Percentiles rank a stretch among this genome's conserved stretches.
phyloP scores from a whole-genome alignment of 2,797 vertebrate genomes.

The Labeo calbasu region DNA sequence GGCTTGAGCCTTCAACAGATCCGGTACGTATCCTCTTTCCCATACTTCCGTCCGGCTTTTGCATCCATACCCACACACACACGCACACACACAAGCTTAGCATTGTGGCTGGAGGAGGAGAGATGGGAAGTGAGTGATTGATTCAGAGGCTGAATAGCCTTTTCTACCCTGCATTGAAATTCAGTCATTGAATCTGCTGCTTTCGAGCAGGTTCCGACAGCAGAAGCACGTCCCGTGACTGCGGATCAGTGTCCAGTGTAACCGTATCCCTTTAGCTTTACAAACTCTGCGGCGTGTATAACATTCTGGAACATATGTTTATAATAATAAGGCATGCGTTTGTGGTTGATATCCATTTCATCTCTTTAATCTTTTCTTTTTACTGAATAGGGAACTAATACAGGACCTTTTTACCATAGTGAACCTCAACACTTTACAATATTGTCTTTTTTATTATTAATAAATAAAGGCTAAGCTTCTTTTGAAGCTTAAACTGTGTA shows the following conservation, averaged over 20 bases:
- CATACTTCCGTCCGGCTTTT: constrained; percentile 60
- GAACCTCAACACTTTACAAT: background rate
- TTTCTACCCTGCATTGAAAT: constrained; percentile 64
- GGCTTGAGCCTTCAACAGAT: constrained; percentile 18
- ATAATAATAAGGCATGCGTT: background rate
- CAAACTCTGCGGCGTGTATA: constrained; percentile 49
- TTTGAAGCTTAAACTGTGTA: background rate
- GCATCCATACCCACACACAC: constrained; percentile 38
- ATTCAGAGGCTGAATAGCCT: constrained; percentile 68
- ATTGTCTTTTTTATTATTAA: background rate
- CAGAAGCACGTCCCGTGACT: constrained; percentile 61
- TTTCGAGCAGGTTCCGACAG: constrained; percentile 62
- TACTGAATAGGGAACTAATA: background rate
- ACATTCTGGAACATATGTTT: background rate
- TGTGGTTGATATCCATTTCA: constrained; percentile 18
- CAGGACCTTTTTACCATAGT: background rate
- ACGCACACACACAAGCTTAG: constrained; percentile 56
- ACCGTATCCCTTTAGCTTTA: constrained; percentile 64
- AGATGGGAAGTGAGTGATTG: constrained; percentile 67
- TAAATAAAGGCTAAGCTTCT: background rate
- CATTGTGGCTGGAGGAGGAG: constrained; percentile 60
- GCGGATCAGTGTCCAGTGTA: constrained; percentile 60
- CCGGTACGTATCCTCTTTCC: constrained; percentile 48
- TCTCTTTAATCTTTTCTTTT: background rate
- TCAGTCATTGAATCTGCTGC: constrained; percentile 66